Base-by-base conservation (phyloP, 2,888 invertebrate genomes). In the Ptychoptera albimana region DNA sequence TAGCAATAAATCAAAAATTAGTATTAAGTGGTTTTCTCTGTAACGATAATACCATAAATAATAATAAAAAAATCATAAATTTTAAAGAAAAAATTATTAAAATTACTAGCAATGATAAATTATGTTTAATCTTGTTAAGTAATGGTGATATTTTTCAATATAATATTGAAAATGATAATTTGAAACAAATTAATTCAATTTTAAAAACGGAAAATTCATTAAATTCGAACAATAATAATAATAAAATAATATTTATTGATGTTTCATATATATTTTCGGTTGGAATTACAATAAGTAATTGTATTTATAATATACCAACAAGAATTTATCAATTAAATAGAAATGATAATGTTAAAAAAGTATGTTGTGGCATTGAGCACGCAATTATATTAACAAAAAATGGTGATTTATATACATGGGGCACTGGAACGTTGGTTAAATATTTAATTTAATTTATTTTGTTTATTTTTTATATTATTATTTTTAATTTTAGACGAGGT, bases 321-420 rank as follows among this genome's bases (percentile, higher is more conserved):
- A 67, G 69, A 54, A 62, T 78, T 42, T 58, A 75, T 50, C 74
- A 58, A 48, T 60, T 75, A 54, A 57, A 63, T 3, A 63, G 64
- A 35, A 67, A 71, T 48, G 66, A 72, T 11, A 71, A 69, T 53
- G 71, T 81, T 12, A 60, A 69, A 44, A 77, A 82, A 55, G 60
- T 87, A 31, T 69, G 71, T 43, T 81, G 84, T 63, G 92, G 92
- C 1, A 77, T 79, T 60, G 89, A 91, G 58, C 91, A 92, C 62
- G 77, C 72, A 34, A 55, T 91, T 10, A 53, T 85, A 42, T 67
- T 91, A 8, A 79, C 81, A 42, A 67, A 70, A 42, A 64, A 67
- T 54, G 88, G 89, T 1, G 71, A 73, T 54, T 73, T 92, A n/a
- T 87, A 79, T 54, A 75, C 79, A 4, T 85, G 80, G 77, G 92